A percentile compares a stretch with the other conserved stretches of the same genome.
Conservation (phyloP, 2,113 vertebrate genomes). For the Cyphomyrus plagiostoma region DNA sequence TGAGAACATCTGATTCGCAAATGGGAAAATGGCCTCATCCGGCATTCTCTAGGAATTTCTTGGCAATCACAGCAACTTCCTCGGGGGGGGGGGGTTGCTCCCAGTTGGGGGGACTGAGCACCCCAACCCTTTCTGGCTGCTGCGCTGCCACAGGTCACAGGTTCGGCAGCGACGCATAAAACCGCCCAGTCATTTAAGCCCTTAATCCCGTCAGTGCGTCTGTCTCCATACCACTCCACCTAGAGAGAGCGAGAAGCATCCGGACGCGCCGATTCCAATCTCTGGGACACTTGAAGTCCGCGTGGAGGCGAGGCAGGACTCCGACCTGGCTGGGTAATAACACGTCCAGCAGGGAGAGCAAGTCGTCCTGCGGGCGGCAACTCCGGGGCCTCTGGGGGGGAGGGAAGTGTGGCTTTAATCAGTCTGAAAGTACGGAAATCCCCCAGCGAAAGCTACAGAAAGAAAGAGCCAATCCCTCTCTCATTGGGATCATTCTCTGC, state of each 20-base stretch:
- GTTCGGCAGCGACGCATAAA: not conserved
- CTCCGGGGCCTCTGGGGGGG: not conserved
- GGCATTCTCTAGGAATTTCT: not conserved
- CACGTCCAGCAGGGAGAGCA: not conserved
- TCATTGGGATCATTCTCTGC: not conserved
- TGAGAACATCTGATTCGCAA: not conserved
- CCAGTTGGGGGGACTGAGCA: not conserved
- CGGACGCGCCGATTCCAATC: not conserved
- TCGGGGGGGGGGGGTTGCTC: not conserved
- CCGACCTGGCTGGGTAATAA: not conserved
- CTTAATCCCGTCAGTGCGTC: not conserved
- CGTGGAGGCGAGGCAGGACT: not conserved
- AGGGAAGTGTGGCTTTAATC: not conserved
- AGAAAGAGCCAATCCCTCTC: not conserved
- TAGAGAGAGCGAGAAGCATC: not conserved
- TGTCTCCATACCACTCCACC: not conserved
- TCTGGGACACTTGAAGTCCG: not conserved
- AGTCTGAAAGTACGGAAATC: not conserved
- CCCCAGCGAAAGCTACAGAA: not conserved
- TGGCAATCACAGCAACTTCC: not conserved
- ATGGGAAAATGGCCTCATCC: not conserved
- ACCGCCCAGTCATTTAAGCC: not conserved
- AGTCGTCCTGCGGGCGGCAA: not conserved
- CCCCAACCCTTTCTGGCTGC: not conserved
- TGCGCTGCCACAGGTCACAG: not conserved